Percentiles rank a stretch among this genome's conserved stretches.
These are phyloP conservation scores for Eupeodes corollae DNA, from an alignment of 1,140 invertebrate species.

Conservation along the genomic window DNA sequence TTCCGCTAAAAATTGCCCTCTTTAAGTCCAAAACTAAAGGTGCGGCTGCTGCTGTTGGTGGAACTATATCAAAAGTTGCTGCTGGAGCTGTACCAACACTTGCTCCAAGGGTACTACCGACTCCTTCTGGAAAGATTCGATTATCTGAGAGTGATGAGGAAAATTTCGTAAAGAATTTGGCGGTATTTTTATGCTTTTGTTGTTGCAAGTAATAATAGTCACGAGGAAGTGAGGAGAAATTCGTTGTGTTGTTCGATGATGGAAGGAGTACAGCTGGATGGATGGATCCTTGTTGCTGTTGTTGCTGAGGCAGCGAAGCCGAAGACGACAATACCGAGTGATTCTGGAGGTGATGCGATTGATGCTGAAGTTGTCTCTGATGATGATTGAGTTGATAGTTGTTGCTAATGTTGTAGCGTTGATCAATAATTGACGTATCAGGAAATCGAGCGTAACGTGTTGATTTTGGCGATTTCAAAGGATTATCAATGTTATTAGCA, in stretches of 20 bases:
- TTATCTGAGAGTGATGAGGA: constrained; percentile 28
- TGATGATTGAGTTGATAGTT: not conserved
- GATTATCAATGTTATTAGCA: no score
- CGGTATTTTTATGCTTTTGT: constrained; percentile 32
- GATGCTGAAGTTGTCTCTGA: not conserved
- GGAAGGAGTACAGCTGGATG: no score
- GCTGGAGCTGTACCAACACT: constrained; percentile 9
- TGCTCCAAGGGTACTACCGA: constrained; percentile 12
- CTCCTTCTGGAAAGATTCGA: constrained; percentile 29
- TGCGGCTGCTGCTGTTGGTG: constrained; percentile 16
- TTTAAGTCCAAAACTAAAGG: constrained; percentile 25
- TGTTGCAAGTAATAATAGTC: constrained; percentile 33
- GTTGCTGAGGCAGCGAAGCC: no score
- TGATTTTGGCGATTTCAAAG: not conserved
- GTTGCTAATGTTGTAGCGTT: not conserved
- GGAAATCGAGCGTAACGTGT: constrained; percentile 14
- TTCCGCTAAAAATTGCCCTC: constrained; percentile 24
- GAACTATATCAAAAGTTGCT: constrained; percentile 15
- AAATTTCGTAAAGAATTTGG: constrained; percentile 28
- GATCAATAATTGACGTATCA: not conserved
- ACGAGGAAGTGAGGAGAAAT: constrained; percentile 23
- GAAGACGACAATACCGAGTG: no score
- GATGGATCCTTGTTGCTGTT: no score
- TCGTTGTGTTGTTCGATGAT: no score
- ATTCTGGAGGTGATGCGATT: not conserved